Conservation (phyloP, 2,888 invertebrate genomes). For the Alsophila aescularia region DNA sequence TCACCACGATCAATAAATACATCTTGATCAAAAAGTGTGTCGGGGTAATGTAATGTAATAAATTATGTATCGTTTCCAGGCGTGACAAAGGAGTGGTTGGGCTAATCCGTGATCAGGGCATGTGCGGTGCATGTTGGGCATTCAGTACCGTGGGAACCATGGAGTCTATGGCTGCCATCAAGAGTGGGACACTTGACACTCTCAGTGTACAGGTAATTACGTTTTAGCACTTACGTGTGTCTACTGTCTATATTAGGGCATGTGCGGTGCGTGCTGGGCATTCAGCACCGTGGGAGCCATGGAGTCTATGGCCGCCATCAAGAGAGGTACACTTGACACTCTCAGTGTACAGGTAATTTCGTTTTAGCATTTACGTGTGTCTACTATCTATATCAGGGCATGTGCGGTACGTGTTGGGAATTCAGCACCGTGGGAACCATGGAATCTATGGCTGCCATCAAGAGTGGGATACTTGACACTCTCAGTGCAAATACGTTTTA, state of each 20-base stretch:
- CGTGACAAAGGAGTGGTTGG: conserved; percentile 87
- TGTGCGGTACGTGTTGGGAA: conserved; percentile 95
- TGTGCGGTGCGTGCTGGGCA: conserved; percentile 95
- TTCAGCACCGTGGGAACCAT: conserved; percentile 90
- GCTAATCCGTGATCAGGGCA: conserved; percentile 88
- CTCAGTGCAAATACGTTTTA: conserved; percentile 82
- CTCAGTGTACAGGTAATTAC: conserved; percentile 90
- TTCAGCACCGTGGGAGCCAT: conserved; percentile 90
- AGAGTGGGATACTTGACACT: conserved; percentile 82
- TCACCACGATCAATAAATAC: too few relatives aligned
- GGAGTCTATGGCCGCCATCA: conserved; percentile 90
- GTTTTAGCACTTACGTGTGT: not conserved
- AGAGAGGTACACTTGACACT: conserved; percentile 82
- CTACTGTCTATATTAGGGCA: too few relatives aligned
- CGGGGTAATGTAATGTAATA: too few relatives aligned
- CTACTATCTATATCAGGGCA: too few relatives aligned
- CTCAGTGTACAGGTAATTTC: conserved; percentile 81
- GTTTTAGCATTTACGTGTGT: not conserved
- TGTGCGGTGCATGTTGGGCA: conserved; percentile 95
- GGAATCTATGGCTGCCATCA: conserved; percentile 90
- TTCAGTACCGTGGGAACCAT: conserved; percentile 90
- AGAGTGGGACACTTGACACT: conserved; percentile 82
- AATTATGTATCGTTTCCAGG: conserved; percentile 70
- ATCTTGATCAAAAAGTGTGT: too few relatives aligned
- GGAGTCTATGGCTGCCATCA: conserved; percentile 90